Percentiles rank a stretch among this genome's conserved stretches.
Conservation (phyloP, 1,140 invertebrate species). For the Pachypeltis micranthus region DNA sequence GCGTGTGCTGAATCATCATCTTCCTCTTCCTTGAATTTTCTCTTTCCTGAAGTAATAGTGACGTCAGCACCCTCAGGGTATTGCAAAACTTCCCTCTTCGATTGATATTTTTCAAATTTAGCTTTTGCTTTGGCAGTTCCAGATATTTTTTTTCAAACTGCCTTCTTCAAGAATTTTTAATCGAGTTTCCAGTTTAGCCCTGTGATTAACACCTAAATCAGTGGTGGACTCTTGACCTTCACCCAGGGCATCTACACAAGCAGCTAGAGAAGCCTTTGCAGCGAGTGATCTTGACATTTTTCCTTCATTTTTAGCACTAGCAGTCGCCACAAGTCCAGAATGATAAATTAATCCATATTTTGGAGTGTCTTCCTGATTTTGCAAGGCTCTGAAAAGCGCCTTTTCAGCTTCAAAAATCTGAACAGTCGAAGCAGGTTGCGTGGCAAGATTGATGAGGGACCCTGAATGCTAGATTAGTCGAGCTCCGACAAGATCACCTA, state of each 20-base stretch:
- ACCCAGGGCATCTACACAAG: slow-evolving; percentile 91
- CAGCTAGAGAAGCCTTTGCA: slow-evolving; percentile 85
- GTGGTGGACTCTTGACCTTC: slow-evolving; percentile 55
- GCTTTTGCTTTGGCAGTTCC: slow-evolving; percentile 75
- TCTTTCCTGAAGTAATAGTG: slow-evolving; percentile 38
- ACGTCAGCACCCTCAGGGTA: slow-evolving; percentile 48
- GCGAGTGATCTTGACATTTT: slow-evolving; percentile 88
- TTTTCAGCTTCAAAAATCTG: slow-evolving; percentile 99
- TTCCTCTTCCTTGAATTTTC: slow-evolving; percentile 36
- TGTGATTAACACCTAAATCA: slow-evolving; percentile 77
- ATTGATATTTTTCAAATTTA: slow-evolving; percentile 81
- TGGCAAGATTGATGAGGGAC: slow-evolving; percentile 92
- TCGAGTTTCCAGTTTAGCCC: slow-evolving; percentile 70
- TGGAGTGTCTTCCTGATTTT: slow-evolving; percentile 90
- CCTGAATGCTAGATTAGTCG: slow-evolving; percentile 80
- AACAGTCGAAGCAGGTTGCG: slow-evolving; percentile 96
- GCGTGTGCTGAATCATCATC: slow-evolving; percentile 31
- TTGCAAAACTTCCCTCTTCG: slow-evolving; percentile 54
- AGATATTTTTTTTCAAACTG: slow-evolving; percentile 62
- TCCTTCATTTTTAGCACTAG: slow-evolving; percentile 88
- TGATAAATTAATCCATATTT: slow-evolving; percentile 98
- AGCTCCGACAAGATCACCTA: slow-evolving; percentile 97
- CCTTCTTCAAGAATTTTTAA: slow-evolving; percentile 73
- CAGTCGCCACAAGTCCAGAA: slow-evolving; percentile 91
- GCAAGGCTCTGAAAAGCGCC: slow-evolving; percentile 89